Base-by-base conservation (phyloP, 2,113 vertebrate genomes). In the Perccottus glenii region DNA sequence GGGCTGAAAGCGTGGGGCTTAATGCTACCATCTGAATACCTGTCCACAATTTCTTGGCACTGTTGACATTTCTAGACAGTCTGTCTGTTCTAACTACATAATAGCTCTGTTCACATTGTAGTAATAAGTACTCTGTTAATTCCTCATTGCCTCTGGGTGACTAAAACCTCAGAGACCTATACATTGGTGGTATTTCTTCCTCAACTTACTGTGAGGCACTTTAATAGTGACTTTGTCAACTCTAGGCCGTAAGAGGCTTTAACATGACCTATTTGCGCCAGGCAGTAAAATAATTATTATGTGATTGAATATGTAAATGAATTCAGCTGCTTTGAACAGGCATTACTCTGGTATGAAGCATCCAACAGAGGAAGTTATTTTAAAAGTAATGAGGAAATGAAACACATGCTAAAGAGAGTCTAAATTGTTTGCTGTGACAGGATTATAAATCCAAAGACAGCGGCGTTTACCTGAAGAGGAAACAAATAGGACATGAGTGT, bases 401-500 rank as follows among this genome's bases (percentile, higher is more conserved):
- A 27, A 27, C 19, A 27, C 19, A 2, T 27, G 19, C 19, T 36
- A 38, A 56, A 56, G 38, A 47, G 10, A 55, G 46, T 43, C 9
- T 5, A 56, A 68, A 44, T 9, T 58, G 65, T 78, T 80, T 75
- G 51, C 47, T 15, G 58, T 82, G 79, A 75, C 70, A 67, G 79
- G 59, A 73, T 80, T 70, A 87, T 76, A 75, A 82, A 82, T 75
- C 55, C 53, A 68, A 14, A 14, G 9, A 65, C 50, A 14, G 9
- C 9, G 5, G 55, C 44, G 44, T 43, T 67, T 19, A 16, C 53
- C 16, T 12, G 6, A 43, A 70, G 38, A 61, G 61, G 61, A 53
- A 62, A 65, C 67, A 82, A 82, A 76, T 72, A 57, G 70, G 56
- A 57, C 57, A 3, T 10, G 63, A 74, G 69, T 69, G 81, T 82